Base-by-base conservation (phyloP, 1,140 invertebrate species). In the Penaeus japonicus region DNA sequence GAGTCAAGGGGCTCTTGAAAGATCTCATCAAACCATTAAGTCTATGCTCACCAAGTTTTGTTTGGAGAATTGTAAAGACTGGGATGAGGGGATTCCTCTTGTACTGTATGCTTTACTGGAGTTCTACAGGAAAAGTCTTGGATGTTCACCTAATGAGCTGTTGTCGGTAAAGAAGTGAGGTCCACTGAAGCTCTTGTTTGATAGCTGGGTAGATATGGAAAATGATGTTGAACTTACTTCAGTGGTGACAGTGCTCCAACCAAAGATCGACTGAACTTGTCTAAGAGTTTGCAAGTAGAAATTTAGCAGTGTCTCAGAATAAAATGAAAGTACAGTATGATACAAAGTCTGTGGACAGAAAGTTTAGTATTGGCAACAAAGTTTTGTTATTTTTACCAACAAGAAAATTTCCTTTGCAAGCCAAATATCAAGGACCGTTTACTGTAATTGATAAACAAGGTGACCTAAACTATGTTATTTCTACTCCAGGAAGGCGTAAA, bases 161-260 rank as follows among this genome's bases (percentile, higher is more conserved):
- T 65, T 85, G 59, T 85, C 53, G 83, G 65, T 5, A 70, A 65
- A 39, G 24, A 85, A 35, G 54, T 85, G 24, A 85, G 83, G 65
- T 2, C 83, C 83, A 10, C 35, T 85, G 2, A 54, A 73, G 53
- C 4, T 85, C 5, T 18, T 73, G 4, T 73, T 54, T 62, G 62
- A 85, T 35, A 22, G 17, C 12, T 73, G 62, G 27, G 24, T 85
- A 17, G 5, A 32, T 10, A 22, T n/a, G n/a, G n/a, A n/a, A n/a
- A n/a, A n/a, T 15, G 18, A 4, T 35, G 39, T 39, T 73, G 7
- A 32, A 12, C 35, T 85, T n/a, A 73, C 70, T 73, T 2, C 70
- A 35, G n/a, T 65, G 20, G 20, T 84, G 22, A 32, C 53, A 30
- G 30, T 17, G 7, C 57, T 84, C 4, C n/a, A n/a, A n/a, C n/a